Evolutionary conservation across 2,888 invertebrate genomes (phyloP).

Genomic region (Agapostemon virescens): DNA sequence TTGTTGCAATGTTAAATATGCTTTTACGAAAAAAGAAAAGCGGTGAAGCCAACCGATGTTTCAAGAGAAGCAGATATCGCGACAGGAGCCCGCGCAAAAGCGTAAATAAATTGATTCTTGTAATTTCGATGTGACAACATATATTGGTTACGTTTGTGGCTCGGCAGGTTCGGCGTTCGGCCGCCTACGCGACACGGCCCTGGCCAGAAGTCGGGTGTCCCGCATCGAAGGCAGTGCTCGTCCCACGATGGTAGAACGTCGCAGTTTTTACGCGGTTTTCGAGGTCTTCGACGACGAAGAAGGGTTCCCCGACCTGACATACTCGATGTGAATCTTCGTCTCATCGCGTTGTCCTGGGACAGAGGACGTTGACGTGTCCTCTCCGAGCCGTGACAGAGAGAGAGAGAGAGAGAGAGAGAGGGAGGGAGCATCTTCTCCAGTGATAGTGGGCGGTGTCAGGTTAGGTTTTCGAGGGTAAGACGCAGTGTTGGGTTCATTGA

Average conservation of each 20-base stretch:
- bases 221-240: slow-evolving; percentile 58
- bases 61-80: too few species aligned
- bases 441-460: slow-evolving; percentile 71
- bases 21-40: too few species aligned
- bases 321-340: neutral
- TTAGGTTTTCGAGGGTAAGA: slow-evolving; percentile 72
- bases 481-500: slow-evolving; percentile 49
- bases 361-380: neutral
- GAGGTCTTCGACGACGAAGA: slow-evolving; percentile 15
- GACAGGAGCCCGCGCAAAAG: too few species aligned
- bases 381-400: neutral
- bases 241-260: slow-evolving; percentile 63
- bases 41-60: too few species aligned
- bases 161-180: too few species aligned
- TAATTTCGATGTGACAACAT: too few species aligned
- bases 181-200: slow-evolving; percentile 41
- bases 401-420: neutral
- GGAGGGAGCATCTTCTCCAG: slow-evolving; percentile 1
- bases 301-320: neutral
- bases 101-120: too few species aligned
- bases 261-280: slow-evolving; percentile 46
- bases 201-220: slow-evolving; percentile 37
- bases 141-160: too few species aligned
- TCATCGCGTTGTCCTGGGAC: neutral
- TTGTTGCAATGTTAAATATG: too few species aligned